Evolutionary conservation across 2,797 vertebrate genomes (phyloP).

Genomic region (Neosilurus mollespiculum): DNA sequence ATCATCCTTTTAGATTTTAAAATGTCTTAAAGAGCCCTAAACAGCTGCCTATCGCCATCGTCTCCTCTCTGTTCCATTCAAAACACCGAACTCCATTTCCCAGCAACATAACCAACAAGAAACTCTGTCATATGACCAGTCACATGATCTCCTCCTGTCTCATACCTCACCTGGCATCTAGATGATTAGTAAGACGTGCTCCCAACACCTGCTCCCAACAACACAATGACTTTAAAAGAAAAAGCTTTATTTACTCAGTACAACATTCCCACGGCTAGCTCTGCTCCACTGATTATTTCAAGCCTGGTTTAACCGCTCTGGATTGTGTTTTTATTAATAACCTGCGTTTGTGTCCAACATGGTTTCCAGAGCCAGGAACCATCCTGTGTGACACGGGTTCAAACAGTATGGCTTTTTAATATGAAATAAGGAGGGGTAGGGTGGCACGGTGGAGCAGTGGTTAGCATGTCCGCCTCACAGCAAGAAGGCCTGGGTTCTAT

Average conservation of each 20-base stretch:
- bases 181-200: neutral
- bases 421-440: no score
- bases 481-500: no score
- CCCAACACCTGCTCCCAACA: neutral
- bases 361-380: neutral
- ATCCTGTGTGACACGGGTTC: neutral
- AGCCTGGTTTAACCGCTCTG: neutral
- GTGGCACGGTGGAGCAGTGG: no score
- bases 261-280: neutral
- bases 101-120: neutral
- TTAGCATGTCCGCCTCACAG: no score
- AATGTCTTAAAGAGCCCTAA: neutral
- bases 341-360: neutral
- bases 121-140: neutral
- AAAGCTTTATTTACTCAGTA: neutral
- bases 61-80: no score
- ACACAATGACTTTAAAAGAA: neutral
- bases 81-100: neutral
- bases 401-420: neutral
- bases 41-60: neutral
- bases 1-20: neutral
- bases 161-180: neutral
- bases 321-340: neutral
- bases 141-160: neutral
- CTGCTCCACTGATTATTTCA: neutral